Percentiles rank a stretch among this genome's conserved stretches.
Evolutionary conservation across 2,797 vertebrate genomes (phyloP).

Genomic region (Enoplosus armatus): DNA sequence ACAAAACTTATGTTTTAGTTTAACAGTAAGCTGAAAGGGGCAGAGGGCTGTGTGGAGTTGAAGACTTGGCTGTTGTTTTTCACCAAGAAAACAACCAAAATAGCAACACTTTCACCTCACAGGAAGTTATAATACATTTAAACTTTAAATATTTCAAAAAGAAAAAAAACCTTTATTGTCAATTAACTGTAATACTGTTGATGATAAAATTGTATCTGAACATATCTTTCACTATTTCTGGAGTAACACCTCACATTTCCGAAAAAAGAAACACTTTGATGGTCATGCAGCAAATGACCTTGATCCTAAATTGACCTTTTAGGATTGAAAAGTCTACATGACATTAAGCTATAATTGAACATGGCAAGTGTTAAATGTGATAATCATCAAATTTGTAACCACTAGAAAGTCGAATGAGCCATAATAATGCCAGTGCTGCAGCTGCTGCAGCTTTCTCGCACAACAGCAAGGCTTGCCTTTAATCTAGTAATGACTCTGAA

Average conservation of each 20-base stretch:
- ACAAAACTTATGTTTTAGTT: not conserved
- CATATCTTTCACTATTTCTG: conserved; percentile 4
- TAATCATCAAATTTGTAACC: conserved; percentile 80
- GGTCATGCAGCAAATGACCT: conserved; percentile 5
- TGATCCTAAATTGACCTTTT: no score
- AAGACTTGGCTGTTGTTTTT: not conserved
- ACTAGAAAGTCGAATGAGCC: conserved; percentile 76
- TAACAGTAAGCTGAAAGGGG: not conserved
- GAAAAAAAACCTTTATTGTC: not conserved
- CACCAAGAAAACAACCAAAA: not conserved
- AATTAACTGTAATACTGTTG: not conserved
- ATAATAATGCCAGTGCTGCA: conserved; percentile 69
- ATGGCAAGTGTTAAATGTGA: conserved; percentile 77
- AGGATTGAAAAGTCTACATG: conserved; percentile 41
- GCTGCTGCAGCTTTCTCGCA: conserved; percentile 62
- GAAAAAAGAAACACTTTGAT: not conserved
- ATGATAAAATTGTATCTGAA: not conserved
- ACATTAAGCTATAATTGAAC: conserved; percentile 66
- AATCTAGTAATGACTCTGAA: conserved; percentile 82
- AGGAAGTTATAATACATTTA: not conserved
- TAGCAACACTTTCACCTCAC: not conserved
- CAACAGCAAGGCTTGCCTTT: conserved; percentile 71
- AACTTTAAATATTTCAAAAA: not conserved
- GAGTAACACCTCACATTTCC: not conserved
- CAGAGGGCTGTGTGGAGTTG: no score